These are phyloP conservation scores for Plebejus melissa DNA, from an alignment of 2,888 invertebrate genomes.

Conservation along the genomic window DNA sequence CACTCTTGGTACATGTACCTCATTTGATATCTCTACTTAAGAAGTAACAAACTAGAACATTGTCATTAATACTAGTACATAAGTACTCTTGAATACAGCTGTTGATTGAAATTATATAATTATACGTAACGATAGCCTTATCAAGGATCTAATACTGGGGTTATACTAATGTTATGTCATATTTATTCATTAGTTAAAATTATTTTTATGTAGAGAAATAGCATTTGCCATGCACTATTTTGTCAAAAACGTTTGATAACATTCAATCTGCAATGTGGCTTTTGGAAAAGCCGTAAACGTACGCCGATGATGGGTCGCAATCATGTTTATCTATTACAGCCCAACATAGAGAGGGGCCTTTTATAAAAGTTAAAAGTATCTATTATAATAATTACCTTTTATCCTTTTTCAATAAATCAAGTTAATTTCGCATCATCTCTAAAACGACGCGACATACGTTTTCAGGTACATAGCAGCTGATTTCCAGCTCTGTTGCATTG, in stretches of 20 bases:
- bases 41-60: neutral
- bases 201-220: neutral
- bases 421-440: neutral
- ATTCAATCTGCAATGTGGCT: too few relatives aligned
- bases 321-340: too few relatives aligned
- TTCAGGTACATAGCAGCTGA: constrained; percentile 50
- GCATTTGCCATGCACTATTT: too few relatives aligned
- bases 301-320: too few relatives aligned
- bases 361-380: too few relatives aligned
- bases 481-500: constrained; percentile 46
- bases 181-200: neutral
- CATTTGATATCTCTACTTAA: neutral
- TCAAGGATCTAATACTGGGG: neutral
- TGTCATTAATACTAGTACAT: neutral
- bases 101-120: neutral
- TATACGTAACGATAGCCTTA: neutral
- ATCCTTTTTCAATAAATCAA: neutral
- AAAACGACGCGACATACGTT: neutral
- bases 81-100: neutral
- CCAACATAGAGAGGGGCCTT: too few relatives aligned
- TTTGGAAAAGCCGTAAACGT: too few relatives aligned
- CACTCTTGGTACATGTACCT: constrained; percentile 42
- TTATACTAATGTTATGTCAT: neutral
- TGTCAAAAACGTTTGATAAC: too few relatives aligned
- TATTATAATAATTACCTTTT: too few relatives aligned